Base-by-base conservation (phyloP, 1,140 invertebrate species). In the Mamestra configurata region DNA sequence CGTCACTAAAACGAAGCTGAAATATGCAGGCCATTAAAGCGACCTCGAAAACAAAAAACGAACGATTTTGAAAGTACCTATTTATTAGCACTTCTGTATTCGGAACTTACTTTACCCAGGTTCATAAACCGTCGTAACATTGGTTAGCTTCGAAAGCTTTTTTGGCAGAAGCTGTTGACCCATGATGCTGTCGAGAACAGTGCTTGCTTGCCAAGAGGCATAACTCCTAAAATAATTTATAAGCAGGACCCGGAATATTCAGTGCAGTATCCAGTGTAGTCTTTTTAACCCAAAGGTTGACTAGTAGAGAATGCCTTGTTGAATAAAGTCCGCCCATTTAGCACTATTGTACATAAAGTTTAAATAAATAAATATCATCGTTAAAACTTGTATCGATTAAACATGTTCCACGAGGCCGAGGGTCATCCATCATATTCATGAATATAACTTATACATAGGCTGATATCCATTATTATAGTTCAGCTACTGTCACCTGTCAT, bases 21-120 rank as follows among this genome's bases (percentile, higher is more conserved):
- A 66, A 66, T 40, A 43, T 66, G 61, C 20, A 27, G 11, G 20
- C 40, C 18, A 68, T 68, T 68, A 68, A 68, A 46, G 24, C 40
- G 40, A 22, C 40, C 20, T 68, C 15, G 40, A 46, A 68, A 68
- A 68, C 40, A 68, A 37, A 10, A 37, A 64, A 37, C 35, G 35
- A 64, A 6, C 35, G 59, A n/a, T 27, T 68, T 46, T 40, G 2
- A 61, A 64, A 40, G 31, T 20, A 40, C 35, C 7, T 64, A 22
- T 64, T 8, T 15, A n/a, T n/a, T n/a, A n/a, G n/a, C 35, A n/a
- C 20, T 40, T 37, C 4, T 40, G 0, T 64, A 11, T n/a, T 8
- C 6, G 27, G 15, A 0, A 7, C 18, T n/a, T 7, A 20, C 10
- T 64, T 20, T 64, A 15, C 31, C 27, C n/a, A 8, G 0, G 8